These are phyloP conservation scores for Amazona ochrocephala DNA, from an alignment of 2,797 vertebrate genomes.

Conservation along the genomic window DNA sequence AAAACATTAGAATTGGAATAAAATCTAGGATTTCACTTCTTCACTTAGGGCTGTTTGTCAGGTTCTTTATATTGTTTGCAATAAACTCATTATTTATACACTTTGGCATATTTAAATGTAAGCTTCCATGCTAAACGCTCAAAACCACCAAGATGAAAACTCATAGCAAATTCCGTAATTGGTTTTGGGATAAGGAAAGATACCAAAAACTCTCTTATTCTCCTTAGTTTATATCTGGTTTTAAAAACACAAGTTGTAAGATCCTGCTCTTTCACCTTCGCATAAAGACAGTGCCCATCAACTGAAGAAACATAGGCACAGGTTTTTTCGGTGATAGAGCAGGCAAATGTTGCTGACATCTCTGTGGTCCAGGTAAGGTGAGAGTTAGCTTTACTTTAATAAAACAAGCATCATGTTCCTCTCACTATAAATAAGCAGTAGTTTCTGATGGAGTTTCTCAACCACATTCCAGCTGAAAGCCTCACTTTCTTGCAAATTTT, in stretches of 20 bases:
- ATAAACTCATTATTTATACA: background rate
- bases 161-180: background rate
- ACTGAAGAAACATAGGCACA: too few species aligned
- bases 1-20: background rate
- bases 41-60: background rate
- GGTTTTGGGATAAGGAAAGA: background rate
- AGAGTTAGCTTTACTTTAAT: background rate
- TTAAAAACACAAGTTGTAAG: fast-evolving
- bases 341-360: background rate
- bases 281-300: too few species aligned
- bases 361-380: background rate
- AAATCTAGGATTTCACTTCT: background rate
- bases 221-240: background rate
- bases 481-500: background rate
- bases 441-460: background rate
- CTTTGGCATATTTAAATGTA: background rate
- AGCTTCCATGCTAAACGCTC: background rate
- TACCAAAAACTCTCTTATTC: background rate
- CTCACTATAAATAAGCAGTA: background rate
- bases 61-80: background rate
- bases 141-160: background rate
- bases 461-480: background rate
- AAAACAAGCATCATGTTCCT: background rate
- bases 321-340: background rate
- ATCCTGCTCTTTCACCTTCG: background rate